Evolutionary conservation across 2,113 vertebrate species (phyloP), one percentile per base, ranked within the genome.

Genomic region (Thinocorus orbignyianus): DNA sequence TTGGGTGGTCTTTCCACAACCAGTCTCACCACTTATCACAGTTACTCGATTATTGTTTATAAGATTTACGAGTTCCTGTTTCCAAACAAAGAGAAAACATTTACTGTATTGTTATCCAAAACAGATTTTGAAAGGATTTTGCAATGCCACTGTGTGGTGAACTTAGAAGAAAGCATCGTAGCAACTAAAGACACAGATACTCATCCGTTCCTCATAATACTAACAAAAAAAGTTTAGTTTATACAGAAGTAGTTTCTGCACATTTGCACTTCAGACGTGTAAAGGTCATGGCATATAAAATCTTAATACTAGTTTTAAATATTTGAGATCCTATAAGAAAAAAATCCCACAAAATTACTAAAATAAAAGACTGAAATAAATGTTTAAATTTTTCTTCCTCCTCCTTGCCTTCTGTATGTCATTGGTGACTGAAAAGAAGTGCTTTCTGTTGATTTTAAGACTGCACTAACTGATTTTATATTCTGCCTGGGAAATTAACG

Each of bases 1-100:
- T 95, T 99, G 99, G 10, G 99, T 99, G 31, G 99, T 99, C 96
- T 99, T 99, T 18, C 99, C 99, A 93, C 99, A 99, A 9, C 99
- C 99, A 0, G 99, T 99, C 97, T 99, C 99, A 15, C 99, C 99
- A 70, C 99, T 99, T 91, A 99, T 98, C 81, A 99, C 99, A 61
- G 99, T 97, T 52, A 99, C 99, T 2, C 98, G 98, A 91, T 98
- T 98, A 5, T 31, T 94, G 91, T 98, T 98, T 87, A 99, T 99
- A 64, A 99, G 96, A 71, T 96, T 88, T 39, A 99, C 98, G 22
- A 99, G 98, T 44, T 99, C 98, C 99, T 99, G 94, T 94, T 95
- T 91, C 57, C 81, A 15, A 65, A 52, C 39, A 31, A 20, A 68
- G 8, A 77, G 28, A 65, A 28, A 37, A 6, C 17, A 3, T 1